Conservation (phyloP, 2,113 vertebrate genomes). For the Lichenostomus cassidix region DNA sequence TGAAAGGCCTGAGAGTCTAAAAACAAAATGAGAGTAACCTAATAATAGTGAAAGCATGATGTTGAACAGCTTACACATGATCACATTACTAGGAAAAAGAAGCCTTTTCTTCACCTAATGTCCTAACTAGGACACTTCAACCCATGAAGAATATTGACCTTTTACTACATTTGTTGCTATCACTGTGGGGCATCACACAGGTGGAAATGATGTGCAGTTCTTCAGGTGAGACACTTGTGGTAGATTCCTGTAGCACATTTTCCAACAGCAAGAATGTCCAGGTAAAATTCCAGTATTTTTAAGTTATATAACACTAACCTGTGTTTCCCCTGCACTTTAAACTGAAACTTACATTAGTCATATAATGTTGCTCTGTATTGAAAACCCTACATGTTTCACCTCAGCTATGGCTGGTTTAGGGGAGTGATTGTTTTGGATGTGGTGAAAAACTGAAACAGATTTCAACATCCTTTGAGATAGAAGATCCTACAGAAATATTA, state of each 20-base stretch:
- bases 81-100: background rate
- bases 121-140: background rate
- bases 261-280: background rate
- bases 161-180: background rate
- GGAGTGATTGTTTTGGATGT: background rate
- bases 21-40: background rate
- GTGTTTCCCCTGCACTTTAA: background rate
- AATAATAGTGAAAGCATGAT: background rate
- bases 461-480: background rate
- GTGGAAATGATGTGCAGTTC: background rate
- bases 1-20: background rate
- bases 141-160: background rate
- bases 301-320: background rate
- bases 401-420: background rate
- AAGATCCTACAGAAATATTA: background rate
- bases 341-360: background rate
- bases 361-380: background rate
- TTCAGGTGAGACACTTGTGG: slow-evolving; percentile 13
- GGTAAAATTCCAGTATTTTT: background rate
- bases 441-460: background rate
- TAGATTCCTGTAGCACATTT: background rate
- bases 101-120: background rate
- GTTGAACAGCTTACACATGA: background rate
- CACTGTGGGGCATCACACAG: background rate
- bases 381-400: background rate